A percentile compares a stretch with the other conserved stretches of the same genome.
Conservation (phyloP, 2,797 vertebrate genomes). For the Rhinichthys osculus region DNA sequence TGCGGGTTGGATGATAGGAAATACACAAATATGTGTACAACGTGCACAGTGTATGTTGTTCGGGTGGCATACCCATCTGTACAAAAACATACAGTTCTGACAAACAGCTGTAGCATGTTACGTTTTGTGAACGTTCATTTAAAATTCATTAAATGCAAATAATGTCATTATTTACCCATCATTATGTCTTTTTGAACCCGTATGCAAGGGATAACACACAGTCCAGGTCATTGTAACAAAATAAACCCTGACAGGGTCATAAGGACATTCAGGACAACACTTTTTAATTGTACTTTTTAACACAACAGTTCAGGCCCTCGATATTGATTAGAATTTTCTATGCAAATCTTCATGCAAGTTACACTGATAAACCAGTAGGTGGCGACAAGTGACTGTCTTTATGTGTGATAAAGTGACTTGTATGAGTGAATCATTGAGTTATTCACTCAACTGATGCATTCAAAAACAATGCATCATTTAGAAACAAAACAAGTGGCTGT, state of each 20-base stretch:
- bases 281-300: not conserved
- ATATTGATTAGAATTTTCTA: not conserved
- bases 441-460: not conserved
- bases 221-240: not conserved
- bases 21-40: constrained; percentile 8
- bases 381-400: not conserved
- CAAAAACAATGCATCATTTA: not conserved
- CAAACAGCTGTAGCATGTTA: not conserved
- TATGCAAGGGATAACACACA: not conserved
- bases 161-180: not conserved
- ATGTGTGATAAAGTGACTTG: not conserved
- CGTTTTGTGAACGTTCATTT: not conserved
- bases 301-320: not conserved
- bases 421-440: not conserved
- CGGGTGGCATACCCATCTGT: not conserved
- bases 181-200: not conserved
- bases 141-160: not conserved
- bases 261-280: not conserved
- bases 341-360: not conserved
- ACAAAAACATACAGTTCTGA: not conserved
- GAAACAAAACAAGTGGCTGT: not conserved
- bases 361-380: not conserved
- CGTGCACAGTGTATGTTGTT: not conserved
- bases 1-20: constrained; percentile 3
- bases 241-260: not conserved